Percentiles rank a stretch among this genome's conserved stretches.
These are phyloP conservation scores for Callipepla californica DNA, from an alignment of 2,113 vertebrate genomes.

Conservation along the genomic window DNA sequence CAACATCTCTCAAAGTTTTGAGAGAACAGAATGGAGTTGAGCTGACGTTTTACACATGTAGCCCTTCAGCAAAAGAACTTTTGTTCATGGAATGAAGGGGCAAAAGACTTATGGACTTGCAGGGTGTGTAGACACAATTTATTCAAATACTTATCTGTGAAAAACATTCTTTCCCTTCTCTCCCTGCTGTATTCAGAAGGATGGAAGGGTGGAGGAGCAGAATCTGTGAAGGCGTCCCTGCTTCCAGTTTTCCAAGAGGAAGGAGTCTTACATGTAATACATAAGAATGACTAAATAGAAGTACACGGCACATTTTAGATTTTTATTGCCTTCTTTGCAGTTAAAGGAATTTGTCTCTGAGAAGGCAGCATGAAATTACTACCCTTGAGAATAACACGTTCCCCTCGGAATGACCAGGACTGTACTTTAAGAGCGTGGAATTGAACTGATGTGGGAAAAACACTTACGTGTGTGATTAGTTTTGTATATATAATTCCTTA, in stretches of 20 bases:
- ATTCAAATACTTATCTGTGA: neutral
- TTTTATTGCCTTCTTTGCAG: neutral
- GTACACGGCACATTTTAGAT: neutral
- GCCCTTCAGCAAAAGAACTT: neutral
- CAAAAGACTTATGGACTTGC: neutral
- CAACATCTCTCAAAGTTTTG: neutral
- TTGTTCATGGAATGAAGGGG: neutral
- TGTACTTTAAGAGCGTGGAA: neutral
- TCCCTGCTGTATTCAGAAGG: neutral
- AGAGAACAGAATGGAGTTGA: neutral
- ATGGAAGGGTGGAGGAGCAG: slow-evolving; percentile 27
- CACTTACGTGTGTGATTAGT: neutral
- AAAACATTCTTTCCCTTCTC: neutral
- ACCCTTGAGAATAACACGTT: neutral
- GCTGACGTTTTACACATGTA: neutral
- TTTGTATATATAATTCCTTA: neutral
- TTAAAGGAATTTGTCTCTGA: neutral
- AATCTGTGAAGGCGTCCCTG: neutral
- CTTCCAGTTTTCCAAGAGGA: slow-evolving; percentile 31
- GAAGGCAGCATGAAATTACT: neutral
- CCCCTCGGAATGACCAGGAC: neutral
- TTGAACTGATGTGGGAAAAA: neutral
- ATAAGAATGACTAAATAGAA: neutral
- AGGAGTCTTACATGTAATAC: slow-evolving; percentile 18
- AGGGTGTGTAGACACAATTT: neutral